Evolutionary conservation across 2,113 vertebrate species (phyloP).

Genomic region (Herpetotheres cachinnans): DNA sequence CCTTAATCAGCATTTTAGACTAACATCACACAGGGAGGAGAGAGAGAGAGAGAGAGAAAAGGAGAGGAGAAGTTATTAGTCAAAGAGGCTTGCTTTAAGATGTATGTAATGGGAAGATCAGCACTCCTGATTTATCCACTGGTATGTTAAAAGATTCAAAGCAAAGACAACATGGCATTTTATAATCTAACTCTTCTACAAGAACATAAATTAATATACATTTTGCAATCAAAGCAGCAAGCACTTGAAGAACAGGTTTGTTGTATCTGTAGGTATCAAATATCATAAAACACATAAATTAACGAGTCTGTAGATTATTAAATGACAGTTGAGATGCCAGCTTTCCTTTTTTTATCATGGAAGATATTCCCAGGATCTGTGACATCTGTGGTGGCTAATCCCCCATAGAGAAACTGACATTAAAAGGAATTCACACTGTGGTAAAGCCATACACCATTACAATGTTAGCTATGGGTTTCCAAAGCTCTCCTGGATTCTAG

Average conservation of each 20-base stretch:
- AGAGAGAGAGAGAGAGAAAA: neutral
- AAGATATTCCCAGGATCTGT: conserved; percentile 76
- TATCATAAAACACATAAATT: conserved; percentile 57
- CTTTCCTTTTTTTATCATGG: conserved; percentile 68
- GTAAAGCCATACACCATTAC: conserved; percentile 72
- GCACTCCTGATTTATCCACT: neutral
- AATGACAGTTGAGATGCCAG: conserved; percentile 69
- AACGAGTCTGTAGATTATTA: conserved; percentile 56
- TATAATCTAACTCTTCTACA: conserved; percentile 30
- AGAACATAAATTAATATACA: conserved; percentile 28
- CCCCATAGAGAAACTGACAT: conserved; percentile 75
- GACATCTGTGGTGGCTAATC: conserved; percentile 77
- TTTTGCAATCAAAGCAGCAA: conserved; percentile 33
- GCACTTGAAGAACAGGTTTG: conserved; percentile 11
- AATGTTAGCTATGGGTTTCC: conserved; percentile 64
- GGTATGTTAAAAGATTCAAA: neutral
- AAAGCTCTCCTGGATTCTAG: conserved; percentile 49
- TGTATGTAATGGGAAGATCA: neutral
- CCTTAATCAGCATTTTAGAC: conserved; percentile 54
- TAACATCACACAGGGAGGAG: neutral
- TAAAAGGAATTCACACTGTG: conserved; percentile 72
- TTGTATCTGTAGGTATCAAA: conserved; percentile 45
- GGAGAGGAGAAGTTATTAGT: neutral
- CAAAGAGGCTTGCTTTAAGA: neutral
- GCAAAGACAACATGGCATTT: neutral